Base-by-base conservation (phyloP, 2,797 vertebrate species). In the Podargus strigoides region DNA sequence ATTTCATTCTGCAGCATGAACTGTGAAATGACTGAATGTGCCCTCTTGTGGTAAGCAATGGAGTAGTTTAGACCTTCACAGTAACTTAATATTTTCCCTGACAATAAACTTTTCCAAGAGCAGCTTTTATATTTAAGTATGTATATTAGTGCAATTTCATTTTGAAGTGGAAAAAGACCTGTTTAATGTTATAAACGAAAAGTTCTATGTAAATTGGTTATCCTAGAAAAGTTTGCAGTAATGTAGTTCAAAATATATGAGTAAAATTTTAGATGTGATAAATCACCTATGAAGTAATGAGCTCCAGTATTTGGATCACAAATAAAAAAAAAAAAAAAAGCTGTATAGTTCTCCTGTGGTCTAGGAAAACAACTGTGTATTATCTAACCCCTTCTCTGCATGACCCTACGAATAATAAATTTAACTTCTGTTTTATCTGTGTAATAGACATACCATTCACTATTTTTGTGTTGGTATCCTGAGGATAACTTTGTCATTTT, bases 31-130 rank as follows among this genome's bases (percentile, higher is more conserved):
- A 97, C 91, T 97, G 96, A 95, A 97, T 87, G 89, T 97, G 98
- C 98, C 98, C 97, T 98, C 98, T 98, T 98, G 98, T 98, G 98
- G 98, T 95, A 93, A 93, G 85, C 81, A 87, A 91, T 64, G 70
- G 80, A 95, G 69, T 62, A 78, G 26, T 72, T 88, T 22, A 88
- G 56, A 84, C 41, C 18, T 69, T 69, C 62, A 73, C 11, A 58
- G 55, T 69, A 76, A 44, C 50, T 81, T 75, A 91, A 36, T 58
- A 66, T 60, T 58, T 93, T 55, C 39, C 0, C 1, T 37, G 7
- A 47, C 36, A 39, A 80, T 18, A 68, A 30, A 66, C 14, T 64
- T 78, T 42, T 34, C n/a, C 47, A 49, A 63, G 81, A 90, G 56
- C 34, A 79, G 62, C 26, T 86, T 85, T 91, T 78, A 69, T 41